phyloP scores from a whole-genome alignment of 2,797 vertebrate genomes.

The Clarias platycephalus region DNA sequence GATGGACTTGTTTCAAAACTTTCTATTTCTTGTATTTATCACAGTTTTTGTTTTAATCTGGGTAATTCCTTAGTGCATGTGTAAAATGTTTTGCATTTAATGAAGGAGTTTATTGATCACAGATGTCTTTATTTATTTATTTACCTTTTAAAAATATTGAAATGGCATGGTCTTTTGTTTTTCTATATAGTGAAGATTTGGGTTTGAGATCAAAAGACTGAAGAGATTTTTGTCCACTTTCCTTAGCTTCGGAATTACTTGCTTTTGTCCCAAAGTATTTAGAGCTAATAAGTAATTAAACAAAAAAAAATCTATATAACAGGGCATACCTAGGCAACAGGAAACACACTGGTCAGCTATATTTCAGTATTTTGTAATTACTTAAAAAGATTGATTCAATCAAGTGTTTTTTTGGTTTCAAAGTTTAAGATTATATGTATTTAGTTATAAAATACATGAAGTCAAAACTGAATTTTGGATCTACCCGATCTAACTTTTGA shows the following conservation, averaged over 20 bases:
- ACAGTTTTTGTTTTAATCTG: not conserved
- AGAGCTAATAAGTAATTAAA: not conserved
- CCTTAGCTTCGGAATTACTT: not conserved
- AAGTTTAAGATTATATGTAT: too few relatives aligned
- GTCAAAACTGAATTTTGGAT: not conserved
- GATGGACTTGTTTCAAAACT: constrained; percentile 19
- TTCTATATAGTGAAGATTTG: not conserved
- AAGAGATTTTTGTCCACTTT: not conserved
- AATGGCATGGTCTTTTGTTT: not conserved
- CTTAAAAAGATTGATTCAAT: not conserved
- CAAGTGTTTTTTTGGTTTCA: not conserved
- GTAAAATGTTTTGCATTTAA: not conserved
- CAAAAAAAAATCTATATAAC: not conserved
- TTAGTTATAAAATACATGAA: not conserved
- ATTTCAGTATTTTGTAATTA: not conserved
- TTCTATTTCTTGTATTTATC: not conserved
- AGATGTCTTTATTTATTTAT: not conserved
- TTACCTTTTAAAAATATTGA: not conserved
- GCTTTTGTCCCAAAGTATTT: not conserved
- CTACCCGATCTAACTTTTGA: not conserved
- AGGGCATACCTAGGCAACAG: not conserved
- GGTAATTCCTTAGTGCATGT: not conserved
- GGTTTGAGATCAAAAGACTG: not conserved
- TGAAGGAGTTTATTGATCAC: not conserved
- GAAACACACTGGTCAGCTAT: not conserved